phyloP scores from a whole-genome alignment of 2,113 vertebrate species.

The Suncus etruscus region DNA sequence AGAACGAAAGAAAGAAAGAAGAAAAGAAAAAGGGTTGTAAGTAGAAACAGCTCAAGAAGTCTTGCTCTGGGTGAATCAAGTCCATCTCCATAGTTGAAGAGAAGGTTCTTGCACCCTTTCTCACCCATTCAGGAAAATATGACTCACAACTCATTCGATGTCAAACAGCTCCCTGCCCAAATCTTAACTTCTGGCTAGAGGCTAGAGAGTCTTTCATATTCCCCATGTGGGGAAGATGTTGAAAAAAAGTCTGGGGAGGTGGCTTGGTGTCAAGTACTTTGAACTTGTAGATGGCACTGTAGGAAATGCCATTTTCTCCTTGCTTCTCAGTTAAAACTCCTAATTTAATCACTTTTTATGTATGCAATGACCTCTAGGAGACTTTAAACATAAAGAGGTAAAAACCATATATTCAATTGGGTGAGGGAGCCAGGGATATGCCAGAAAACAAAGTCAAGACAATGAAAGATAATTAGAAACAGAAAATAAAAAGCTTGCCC shows the following conservation, averaged over 20 bases:
- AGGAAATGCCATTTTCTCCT: neutral
- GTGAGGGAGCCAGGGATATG: neutral
- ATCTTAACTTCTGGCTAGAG: neutral
- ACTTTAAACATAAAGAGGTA: neutral
- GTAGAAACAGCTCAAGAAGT: too few species aligned
- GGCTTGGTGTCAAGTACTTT: neutral
- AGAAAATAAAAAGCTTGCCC: neutral
- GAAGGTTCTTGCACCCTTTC: neutral
- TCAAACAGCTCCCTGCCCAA: neutral
- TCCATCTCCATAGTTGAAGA: neutral
- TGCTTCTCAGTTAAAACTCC: constrained; percentile 42
- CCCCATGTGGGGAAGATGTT: neutral
- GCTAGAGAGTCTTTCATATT: neutral
- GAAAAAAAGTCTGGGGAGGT: neutral
- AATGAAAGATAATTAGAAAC: neutral
- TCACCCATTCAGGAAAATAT: neutral
- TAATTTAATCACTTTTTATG: constrained; percentile 17
- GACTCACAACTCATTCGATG: neutral
- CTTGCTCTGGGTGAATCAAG: neutral
- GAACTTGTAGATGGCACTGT: neutral
- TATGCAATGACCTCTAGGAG: constrained; percentile 11
- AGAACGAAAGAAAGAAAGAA: too few species aligned
- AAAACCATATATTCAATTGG: neutral
- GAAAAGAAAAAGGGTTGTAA: too few species aligned
- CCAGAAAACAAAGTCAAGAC: neutral